These are phyloP conservation scores for Potamilus streckersoni DNA, from an alignment of 1,140 invertebrate species.

Conservation along the genomic window DNA sequence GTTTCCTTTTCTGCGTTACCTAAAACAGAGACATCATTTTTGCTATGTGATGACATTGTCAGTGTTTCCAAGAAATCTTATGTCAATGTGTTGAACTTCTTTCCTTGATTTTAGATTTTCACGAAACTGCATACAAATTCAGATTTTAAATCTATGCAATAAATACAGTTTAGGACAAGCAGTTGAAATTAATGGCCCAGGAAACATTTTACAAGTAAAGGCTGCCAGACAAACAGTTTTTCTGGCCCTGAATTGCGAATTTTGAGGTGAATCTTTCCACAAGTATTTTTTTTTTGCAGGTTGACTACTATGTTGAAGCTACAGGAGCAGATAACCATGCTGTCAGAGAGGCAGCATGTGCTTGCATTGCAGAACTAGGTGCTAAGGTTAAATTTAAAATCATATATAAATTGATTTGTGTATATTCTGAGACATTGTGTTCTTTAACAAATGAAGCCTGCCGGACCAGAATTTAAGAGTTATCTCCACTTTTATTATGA, in stretches of 20 bases:
- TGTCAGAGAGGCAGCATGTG: conserved; percentile 74
- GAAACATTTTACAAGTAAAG: not conserved
- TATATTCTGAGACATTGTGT: not conserved
- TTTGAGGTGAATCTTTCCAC: not conserved
- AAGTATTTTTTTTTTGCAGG: conserved; percentile 50
- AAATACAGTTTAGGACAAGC: not conserved
- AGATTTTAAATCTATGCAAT: not conserved
- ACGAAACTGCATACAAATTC: no score
- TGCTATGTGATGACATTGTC: no score
- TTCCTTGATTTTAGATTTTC: no score
- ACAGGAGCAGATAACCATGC: conserved; percentile 73
- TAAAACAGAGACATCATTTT: no score
- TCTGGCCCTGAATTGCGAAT: not conserved
- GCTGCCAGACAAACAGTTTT: not conserved
- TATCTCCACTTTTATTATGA: no score
- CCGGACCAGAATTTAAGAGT: no score
- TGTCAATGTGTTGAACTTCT: no score
- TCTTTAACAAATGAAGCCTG: no score
- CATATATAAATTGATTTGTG: not conserved
- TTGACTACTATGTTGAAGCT: conserved; percentile 71
- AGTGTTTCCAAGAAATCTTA: not conserved
- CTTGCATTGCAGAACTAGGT: conserved; percentile 73
- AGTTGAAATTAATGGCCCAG: not conserved
- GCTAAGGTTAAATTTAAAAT: conserved; percentile 64
- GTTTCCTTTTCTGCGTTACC: no score